Base-by-base conservation (phyloP, 2,797 vertebrate species). In the Sebastiscus tertius region DNA sequence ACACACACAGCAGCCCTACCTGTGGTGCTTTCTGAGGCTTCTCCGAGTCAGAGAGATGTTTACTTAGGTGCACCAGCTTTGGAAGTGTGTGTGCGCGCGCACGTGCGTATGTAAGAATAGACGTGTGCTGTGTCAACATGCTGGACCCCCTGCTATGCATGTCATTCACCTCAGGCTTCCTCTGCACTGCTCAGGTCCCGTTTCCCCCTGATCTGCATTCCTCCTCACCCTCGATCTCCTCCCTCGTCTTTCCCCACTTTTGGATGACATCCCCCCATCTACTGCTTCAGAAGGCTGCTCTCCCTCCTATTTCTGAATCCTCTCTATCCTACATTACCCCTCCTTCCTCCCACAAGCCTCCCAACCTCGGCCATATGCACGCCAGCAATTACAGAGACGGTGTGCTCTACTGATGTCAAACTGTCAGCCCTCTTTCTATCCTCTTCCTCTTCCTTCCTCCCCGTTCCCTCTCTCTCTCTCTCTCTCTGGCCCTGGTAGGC, bases 331-430 rank as follows among this genome's bases (percentile, higher is more conserved):
- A 68, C 29, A 76, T 83, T 52, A 77, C 72, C 55, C 54, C 39
- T 6, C 31, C 12, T 36, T 63, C 33, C 75, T 68, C 75, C 65
- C 67, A 75, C 77, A 75, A 82, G 67, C 75, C 80, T 89, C 72
- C 77, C 75, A 67, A 64, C 82, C 70, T 72, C 34, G 70, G 75
- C 82, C 61, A 74, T 73, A 87, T 77, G 80, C 81, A 86, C 31
- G 42, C 82, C 79, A 85, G 90, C 89, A 93, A 94, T 95, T 94
- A 94, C 82, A 85, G 82, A 91, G 84, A 79, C 80, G 54, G 82
- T 79, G 86, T 82, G 86, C 84, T 86, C 80, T 46, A 80, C 74
- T 80, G 85, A 88, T 93, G 93, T 92, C 92, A 93, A 93, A 82
- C 92, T 93, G 93, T 94, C 92, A 93, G 70, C 79, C 75, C 75